Evolutionary conservation across 2,113 vertebrate genomes (phyloP).

Genomic region (Cygnus buccinator): DNA sequence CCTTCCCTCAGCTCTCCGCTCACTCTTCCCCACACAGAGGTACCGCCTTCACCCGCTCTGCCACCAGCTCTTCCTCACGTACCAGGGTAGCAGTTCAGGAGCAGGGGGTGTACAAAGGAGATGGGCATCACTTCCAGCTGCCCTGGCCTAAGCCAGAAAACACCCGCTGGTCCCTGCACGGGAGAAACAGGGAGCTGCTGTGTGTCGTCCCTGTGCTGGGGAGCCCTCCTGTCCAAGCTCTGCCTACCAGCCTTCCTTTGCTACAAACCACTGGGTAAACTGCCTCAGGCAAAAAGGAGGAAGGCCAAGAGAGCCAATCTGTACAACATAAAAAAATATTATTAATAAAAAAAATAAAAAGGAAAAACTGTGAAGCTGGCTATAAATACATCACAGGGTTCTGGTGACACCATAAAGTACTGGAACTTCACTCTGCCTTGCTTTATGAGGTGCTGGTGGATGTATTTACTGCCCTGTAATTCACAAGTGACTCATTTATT

Average conservation of each 20-base stretch:
- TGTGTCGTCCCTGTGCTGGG: neutral
- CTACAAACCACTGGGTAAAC: neutral
- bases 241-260: neutral
- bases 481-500: conserved; percentile 74
- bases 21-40: neutral
- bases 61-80: neutral
- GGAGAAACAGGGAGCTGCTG: neutral
- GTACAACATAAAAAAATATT: conserved; percentile 38
- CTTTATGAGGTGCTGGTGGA: conserved; percentile 74
- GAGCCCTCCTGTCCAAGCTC: neutral
- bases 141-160: neutral
- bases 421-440: conserved; percentile 59
- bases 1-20: neutral
- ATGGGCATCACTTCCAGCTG: neutral
- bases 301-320: conserved; percentile 28
- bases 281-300: neutral
- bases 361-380: conserved; percentile 19
- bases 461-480: conserved; percentile 75
- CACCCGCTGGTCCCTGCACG: neutral
- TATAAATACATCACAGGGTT: conserved; percentile 74
- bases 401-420: conserved; percentile 69
- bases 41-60: neutral
- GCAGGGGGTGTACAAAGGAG: neutral
- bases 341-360: conserved; percentile 19
- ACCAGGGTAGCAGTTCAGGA: neutral